phyloP scores from a whole-genome alignment of 2,888 invertebrate genomes.

The Operophtera brumata region DNA sequence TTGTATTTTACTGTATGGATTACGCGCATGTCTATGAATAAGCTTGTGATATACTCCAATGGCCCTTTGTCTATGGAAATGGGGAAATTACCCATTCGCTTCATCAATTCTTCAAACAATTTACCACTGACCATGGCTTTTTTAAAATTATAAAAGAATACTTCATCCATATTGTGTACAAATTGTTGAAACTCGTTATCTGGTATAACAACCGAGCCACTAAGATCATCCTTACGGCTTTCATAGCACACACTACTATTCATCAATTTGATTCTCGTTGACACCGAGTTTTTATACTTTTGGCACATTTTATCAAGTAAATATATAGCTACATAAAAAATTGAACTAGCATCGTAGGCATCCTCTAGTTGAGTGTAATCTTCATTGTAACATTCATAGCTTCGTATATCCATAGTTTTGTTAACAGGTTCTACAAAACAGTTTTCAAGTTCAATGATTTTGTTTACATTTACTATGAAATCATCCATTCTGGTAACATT shows the following conservation, averaged over 20 bases:
- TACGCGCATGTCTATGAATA: constrained; percentile 4
- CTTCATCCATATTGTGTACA: background rate
- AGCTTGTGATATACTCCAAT: background rate
- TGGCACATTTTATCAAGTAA: constrained; percentile 1
- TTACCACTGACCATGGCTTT: background rate
- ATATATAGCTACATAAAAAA: constrained; percentile 2
- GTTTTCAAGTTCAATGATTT: background rate
- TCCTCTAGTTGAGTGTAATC: background rate
- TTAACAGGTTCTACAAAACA: background rate
- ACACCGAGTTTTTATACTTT: background rate
- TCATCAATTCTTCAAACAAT: constrained; percentile 1
- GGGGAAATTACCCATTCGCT: background rate
- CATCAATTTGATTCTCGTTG: background rate
- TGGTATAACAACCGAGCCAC: constrained; percentile 3
- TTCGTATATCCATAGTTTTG: background rate
- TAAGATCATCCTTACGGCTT: background rate
- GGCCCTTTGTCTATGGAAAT: background rate
- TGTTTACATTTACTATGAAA: background rate
- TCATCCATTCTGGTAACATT: background rate
- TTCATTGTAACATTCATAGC: background rate
- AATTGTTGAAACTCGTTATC: constrained; percentile 4
- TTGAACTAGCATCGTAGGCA: constrained; percentile 1
- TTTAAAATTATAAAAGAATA: constrained; percentile 2
- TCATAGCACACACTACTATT: constrained; percentile 3
- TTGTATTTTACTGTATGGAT: constrained; percentile 5